These are phyloP conservation scores for Vireo griseus DNA, from an alignment of 2,797 vertebrate genomes.

Conservation along the genomic window DNA sequence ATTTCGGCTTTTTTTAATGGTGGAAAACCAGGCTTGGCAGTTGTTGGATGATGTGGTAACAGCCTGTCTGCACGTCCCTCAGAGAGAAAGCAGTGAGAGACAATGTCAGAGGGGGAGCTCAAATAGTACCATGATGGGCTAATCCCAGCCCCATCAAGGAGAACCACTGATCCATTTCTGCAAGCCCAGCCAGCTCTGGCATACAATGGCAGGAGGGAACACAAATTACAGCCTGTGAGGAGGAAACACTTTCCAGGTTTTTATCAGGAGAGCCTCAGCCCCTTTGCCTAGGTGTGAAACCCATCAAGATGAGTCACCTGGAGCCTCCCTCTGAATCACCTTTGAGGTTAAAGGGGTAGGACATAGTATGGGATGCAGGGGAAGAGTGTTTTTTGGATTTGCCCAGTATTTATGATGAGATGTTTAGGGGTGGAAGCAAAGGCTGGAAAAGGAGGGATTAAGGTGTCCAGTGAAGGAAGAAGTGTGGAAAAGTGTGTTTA, in stretches of 20 bases:
- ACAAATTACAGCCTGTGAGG: background rate
- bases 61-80: rapidly evolving
- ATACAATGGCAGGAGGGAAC: rapidly evolving
- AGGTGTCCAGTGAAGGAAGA: background rate
- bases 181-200: background rate
- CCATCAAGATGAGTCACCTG: background rate
- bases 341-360: background rate
- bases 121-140: background rate
- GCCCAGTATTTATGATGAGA: background rate
- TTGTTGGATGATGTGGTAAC: background rate
- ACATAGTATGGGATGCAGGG: background rate
- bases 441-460: background rate
- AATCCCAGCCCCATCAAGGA: background rate
- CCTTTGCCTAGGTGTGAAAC: background rate
- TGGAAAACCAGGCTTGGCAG: background rate
- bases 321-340: background rate
- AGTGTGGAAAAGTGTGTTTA: background rate
- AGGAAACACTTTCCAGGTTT: background rate
- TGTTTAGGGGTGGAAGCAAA: background rate
- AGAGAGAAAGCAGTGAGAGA: background rate
- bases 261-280: background rate
- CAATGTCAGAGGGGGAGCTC: background rate
- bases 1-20: background rate
- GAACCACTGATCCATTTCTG: background rate
- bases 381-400: background rate